Base-by-base conservation (phyloP, 1,140 invertebrate species). In the Bombus difficillimus region DNA sequence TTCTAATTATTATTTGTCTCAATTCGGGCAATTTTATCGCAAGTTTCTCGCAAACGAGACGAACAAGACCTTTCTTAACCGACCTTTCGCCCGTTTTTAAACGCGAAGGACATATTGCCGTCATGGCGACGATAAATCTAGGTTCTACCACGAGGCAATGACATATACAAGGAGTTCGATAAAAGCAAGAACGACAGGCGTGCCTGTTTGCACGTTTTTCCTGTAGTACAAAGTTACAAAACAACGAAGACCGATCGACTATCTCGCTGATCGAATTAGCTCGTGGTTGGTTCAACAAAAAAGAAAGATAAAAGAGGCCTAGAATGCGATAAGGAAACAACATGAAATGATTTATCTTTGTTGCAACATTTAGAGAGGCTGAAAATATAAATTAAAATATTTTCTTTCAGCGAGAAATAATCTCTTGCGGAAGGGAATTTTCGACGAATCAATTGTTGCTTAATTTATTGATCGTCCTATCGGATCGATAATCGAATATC, bases 161-260 rank as follows among this genome's bases (percentile, higher is more conserved):
- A 81, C 79, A 43, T 22, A 43, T 81, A 81, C 79, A 81, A 81
- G 47, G 47, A 81, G 68, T 72, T 81, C 66, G n/a, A 81, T 57
- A 72, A 81, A 81, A 72, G 25, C 47, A 59, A 32, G 66, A 72
- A 81, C 79, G 78, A 72, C 68, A 59, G 73, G 32, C 79, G 34
- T 59, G 79, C 79, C 68, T 72, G 71, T 72, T 81, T 81, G 79
- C 79, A 81, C 68, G 47, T 47, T 72, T 59, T 81, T 41, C n/a
- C 68, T 59, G 68, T 59, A 32, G 1, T n/a, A 81, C 78, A 71
- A 69, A 41, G 68, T 4, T 37, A 81, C 47, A 72, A 72, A 72
- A n/a, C 34, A 53, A 39, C 66, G 66, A 71, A 71, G 79, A 72
- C 43, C 68, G 15, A 68, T 72, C 34, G 68, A 32, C 47, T 81